Base-by-base conservation (phyloP, 2,888 invertebrate species). In the Pristionchus fissidentatus region DNA sequence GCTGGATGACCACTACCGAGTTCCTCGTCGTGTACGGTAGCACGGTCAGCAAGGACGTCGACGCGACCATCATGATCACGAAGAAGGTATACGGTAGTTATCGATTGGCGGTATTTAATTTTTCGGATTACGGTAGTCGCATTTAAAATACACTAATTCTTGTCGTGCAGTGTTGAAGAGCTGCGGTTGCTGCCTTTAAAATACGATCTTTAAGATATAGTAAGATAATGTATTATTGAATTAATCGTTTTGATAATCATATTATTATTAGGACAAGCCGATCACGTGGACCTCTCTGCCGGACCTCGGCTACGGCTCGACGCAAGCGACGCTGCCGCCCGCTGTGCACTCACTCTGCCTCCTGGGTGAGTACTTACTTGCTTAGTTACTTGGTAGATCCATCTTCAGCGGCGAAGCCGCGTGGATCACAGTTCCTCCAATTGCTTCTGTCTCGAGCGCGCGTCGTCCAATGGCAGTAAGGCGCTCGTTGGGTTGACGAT, bases 1-100 rank as follows among this genome's bases (percentile, higher is more conserved):
- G 57, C 38, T 80, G 80, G 57, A 26, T 80, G 43, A 15, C 78
- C 4, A 78, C 78, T 2, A 78, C 78, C 15, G 78, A 78, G 8
- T 78, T 78, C 78, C 78, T 78, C 52, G 80, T 80, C 57, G 60
- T 80, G 35, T 81, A 81, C 62, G 81, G 62, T 43, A 62, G 22
- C 10, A 26, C 41, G 26, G 32, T 26, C 22, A 43, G 8, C 0
- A 62, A 43, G 46, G 62, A 81, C 46, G 81, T 81, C 29, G 57
- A 81, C 46, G 60, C 81, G 60, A 81, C 81, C 26, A 81, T 81
- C 19, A 81, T 81, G 81, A 81, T 81, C 60, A 81, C 52, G 32
- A 81, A 81, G 46, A 81, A 81, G 81, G 81, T 81, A 38, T 35
- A 75, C 57, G 57, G 57, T 57, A 57, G 57, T 52, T 52, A 29